Evolutionary conservation across 2,888 invertebrate genomes (phyloP).

Genomic region (Apamea crenata): DNA sequence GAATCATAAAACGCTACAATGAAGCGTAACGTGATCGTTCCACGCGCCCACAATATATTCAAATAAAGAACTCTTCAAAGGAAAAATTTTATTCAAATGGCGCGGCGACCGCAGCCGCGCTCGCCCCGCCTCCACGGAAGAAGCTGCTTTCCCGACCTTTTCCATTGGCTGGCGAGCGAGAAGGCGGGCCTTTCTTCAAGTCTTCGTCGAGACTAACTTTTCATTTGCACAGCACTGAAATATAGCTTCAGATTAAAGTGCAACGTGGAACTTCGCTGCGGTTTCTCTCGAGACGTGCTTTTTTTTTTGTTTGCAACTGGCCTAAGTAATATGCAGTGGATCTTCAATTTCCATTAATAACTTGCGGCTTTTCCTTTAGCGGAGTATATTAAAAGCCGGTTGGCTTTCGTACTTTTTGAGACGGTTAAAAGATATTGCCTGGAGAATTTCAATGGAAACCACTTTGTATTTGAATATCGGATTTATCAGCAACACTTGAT

Average conservation of each 20-base stretch:
- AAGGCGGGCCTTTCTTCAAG: constrained; percentile 86
- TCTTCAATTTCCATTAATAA: constrained; percentile 72
- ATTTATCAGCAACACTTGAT: neutral
- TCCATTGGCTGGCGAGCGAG: constrained; percentile 87
- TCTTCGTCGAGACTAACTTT: constrained; percentile 87
- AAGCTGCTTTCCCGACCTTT: constrained; percentile 88
- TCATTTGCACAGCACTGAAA: constrained; percentile 89
- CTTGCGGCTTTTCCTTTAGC: constrained; percentile 46
- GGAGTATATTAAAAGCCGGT: constrained; percentile 45
- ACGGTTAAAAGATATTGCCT: constrained; percentile 9
- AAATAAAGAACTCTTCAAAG: constrained; percentile 88
- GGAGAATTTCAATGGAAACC: neutral
- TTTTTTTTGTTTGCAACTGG: constrained; percentile 72
- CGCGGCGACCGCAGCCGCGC: constrained; percentile 84
- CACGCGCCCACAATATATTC: constrained; percentile 82
- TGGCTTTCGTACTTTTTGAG: constrained; percentile 5
- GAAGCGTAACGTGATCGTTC: constrained; percentile 63
- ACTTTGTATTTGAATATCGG: neutral
- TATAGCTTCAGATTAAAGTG: constrained; percentile 88
- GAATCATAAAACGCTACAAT: constrained; percentile 65
- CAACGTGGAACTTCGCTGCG: constrained; percentile 86
- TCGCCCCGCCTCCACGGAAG: constrained; percentile 88
- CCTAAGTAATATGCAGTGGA: constrained; percentile 73
- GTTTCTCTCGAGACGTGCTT: constrained; percentile 83
- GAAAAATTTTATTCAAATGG: constrained; percentile 88